These are phyloP conservation scores for Bos taurus DNA, from an alignment of 2,113 vertebrate genomes.

Conservation along the genomic window ARS-UCD2.0 NC_037329.1:100873001-100873500, in stretches of 20 bases:
- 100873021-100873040: neutral
- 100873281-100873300: neutral
- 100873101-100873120: neutral
- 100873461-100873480: neutral
- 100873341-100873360: neutral
- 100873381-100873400: neutral
- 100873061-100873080: neutral
- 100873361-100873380: fast-evolving
- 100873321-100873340: neutral
- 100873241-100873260: neutral
- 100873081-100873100: neutral
- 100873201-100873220: neutral
- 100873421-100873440: neutral
- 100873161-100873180: neutral
- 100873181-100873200: neutral
- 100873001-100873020: neutral
- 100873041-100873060: neutral
- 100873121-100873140: neutral
- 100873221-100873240: neutral
- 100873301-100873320: no score
- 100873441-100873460: neutral
- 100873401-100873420: neutral
- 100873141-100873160: neutral
- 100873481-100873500: neutral
- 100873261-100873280: neutral